phyloP scores from a whole-genome alignment of 1,140 invertebrate species.

The Heliconius hermathena region DNA sequence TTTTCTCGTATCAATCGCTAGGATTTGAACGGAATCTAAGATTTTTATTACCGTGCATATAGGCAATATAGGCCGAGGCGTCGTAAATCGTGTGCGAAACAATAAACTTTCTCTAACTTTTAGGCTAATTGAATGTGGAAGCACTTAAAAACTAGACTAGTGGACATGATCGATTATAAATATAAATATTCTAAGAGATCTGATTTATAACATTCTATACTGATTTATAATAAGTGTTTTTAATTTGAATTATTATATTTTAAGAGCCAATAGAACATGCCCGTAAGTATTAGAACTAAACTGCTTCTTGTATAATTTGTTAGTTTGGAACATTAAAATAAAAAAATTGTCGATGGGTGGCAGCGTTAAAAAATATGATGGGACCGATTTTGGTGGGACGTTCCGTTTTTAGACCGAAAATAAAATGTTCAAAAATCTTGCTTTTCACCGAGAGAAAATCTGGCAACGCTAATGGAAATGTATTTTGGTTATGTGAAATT shows the following conservation, averaged over 20 bases:
- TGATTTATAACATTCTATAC: background rate
- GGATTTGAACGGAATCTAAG: background rate
- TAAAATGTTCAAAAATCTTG: too few relatives aligned
- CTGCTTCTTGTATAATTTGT: too few relatives aligned
- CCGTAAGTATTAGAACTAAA: too few relatives aligned
- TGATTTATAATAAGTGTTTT: background rate
- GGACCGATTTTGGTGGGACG: too few relatives aligned
- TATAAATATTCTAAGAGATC: background rate
- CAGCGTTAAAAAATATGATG: too few relatives aligned
- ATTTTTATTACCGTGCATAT: background rate
- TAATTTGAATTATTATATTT: background rate
- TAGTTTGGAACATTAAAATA: too few relatives aligned
- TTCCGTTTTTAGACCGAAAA: too few relatives aligned
- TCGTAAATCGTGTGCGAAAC: conserved; percentile 43
- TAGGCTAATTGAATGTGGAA: conserved; percentile 14
- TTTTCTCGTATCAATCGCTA: conserved; percentile 34
- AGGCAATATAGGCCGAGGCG: conserved; percentile 13
- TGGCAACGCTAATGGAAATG: too few relatives aligned
- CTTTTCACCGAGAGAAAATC: too few relatives aligned
- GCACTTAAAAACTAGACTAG: conserved; percentile 4
- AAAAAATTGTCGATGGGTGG: too few relatives aligned
- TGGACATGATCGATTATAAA: background rate
- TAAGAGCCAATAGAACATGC: too few relatives aligned
- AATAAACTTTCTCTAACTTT: conserved; percentile 46
- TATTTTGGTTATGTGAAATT: too few relatives aligned